Base-by-base conservation (phyloP, 2,888 invertebrate genomes). In the Sepiola atlantica region DNA sequence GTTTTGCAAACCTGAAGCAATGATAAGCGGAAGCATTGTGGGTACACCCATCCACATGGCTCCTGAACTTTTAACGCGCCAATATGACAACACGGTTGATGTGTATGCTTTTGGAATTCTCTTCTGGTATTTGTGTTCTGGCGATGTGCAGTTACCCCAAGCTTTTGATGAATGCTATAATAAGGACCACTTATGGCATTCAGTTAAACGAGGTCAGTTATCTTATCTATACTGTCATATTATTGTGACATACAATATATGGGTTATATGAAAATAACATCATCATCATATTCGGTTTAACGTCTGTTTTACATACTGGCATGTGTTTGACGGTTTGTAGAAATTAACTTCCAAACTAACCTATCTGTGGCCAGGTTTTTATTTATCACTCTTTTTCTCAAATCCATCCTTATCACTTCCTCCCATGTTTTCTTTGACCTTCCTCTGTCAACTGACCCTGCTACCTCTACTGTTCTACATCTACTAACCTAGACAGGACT, bases 91-190 rank as follows among this genome's bases (percentile, higher is more conserved):
- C 95, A 98, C 98, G 95, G 99, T 99, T 20, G 99, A 99, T 96
- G 98, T 99, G 0, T 99, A 99, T 97, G 99, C 99, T 0, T 99
- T 99, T 97, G 99, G 99, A 14, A 98, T 99, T 95, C 97, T 99
- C 91, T 98, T 99, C 97, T 99, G 99, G 99, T 99, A 99, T 96
- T 98, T 99, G 94, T 99, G 99, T 97, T 98, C 99, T 0, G 98
- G 98, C 0, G 98, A 98, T 96, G 98, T 98, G 0, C 98, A 98
- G 95, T 98, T 99, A 94, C 99, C 99, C 0, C 98, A 98, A 92
- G 98, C 98, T 14, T 99, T 98, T 97, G 98, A 99, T 97, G 98
- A 98, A 95, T 99, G 98, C 97, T 98, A 98, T 96, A 98, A 98
- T 96, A 99, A 99, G 96, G 99, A 99, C 97, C 98, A 98, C 96